Percentiles rank a stretch among this genome's conserved stretches.
phyloP scores from a whole-genome alignment of 2,888 invertebrate species.

The Seira sanloemensis region DNA sequence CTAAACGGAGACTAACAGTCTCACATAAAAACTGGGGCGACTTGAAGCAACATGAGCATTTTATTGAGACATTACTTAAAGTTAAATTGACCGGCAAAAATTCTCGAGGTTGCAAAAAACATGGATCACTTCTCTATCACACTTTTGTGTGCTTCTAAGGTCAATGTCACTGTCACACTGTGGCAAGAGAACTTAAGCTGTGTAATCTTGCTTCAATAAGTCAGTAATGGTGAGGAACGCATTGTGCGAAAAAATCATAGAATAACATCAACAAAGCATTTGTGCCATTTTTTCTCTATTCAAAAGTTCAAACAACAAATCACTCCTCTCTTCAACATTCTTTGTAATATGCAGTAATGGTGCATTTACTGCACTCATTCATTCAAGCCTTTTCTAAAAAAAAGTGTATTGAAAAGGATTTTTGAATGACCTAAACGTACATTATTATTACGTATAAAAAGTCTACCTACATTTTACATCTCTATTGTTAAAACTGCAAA shows the following conservation, averaged over 20 bases:
- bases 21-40: too few species aligned
- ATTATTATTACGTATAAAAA: slow-evolving; percentile 59
- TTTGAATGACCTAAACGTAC: slow-evolving; percentile 56
- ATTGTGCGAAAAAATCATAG: slow-evolving; percentile 45
- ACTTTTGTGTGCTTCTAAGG: too few species aligned
- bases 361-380: slow-evolving; percentile 59
- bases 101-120: too few species aligned
- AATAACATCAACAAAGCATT: slow-evolving; percentile 29
- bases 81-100: too few species aligned
- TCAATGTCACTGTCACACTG: slow-evolving; percentile 1
- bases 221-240: slow-evolving; percentile 42
- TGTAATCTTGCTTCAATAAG: neutral
- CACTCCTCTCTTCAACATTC: slow-evolving; percentile 19
- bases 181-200: neutral
- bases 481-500: slow-evolving; percentile 62
- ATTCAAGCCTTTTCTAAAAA: slow-evolving; percentile 37
- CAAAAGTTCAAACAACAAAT: slow-evolving; percentile 56
- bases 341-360: slow-evolving; percentile 45
- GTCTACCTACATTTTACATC: slow-evolving; percentile 62
- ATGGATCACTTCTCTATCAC: too few species aligned
- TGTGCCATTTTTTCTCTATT: slow-evolving; percentile 29
- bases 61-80: too few species aligned
- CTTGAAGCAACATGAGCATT: too few species aligned
- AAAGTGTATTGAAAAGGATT: slow-evolving; percentile 60
- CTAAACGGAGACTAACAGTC: too few species aligned